Conservation (phyloP, 2,797 vertebrate genomes). For the Euthynnus affinis region DNA sequence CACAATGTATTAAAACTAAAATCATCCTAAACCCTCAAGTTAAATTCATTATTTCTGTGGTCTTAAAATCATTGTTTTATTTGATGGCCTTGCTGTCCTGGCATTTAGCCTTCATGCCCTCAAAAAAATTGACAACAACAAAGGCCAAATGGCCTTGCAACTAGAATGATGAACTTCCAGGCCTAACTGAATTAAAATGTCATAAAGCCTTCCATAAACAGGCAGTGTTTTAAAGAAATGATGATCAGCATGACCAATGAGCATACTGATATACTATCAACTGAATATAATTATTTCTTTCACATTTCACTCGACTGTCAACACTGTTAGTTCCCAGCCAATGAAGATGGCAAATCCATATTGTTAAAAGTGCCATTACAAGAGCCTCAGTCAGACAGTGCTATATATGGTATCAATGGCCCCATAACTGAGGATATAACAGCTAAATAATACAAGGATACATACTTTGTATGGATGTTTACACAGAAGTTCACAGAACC, state of each 20-base stretch:
- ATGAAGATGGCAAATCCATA: background rate
- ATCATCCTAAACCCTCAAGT: too few relatives aligned
- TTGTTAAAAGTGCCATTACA: too few relatives aligned
- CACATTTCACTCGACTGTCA: background rate
- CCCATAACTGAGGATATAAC: background rate
- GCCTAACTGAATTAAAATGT: slow-evolving; percentile 7
- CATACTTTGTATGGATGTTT: background rate
- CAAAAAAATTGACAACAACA: too few relatives aligned
- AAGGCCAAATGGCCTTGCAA: too few relatives aligned
- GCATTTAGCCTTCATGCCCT: too few relatives aligned
- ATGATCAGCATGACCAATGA: background rate
- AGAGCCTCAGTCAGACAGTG: background rate
- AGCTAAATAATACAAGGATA: background rate
- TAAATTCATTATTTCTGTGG: too few relatives aligned
- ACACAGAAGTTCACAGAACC: background rate
- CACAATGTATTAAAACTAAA: too few relatives aligned
- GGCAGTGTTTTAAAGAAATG: background rate
- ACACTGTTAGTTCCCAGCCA: background rate
- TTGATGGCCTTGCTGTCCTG: too few relatives aligned
- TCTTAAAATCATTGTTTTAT: too few relatives aligned
- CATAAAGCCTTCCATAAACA: background rate
- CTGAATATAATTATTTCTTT: background rate
- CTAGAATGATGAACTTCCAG: too few relatives aligned
- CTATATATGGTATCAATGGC: background rate
- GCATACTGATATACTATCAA: background rate